Evolutionary conservation across 2,113 vertebrate species (phyloP), one percentile per base, ranked within the genome.

Genomic region (Ammodramus savannarum): DNA sequence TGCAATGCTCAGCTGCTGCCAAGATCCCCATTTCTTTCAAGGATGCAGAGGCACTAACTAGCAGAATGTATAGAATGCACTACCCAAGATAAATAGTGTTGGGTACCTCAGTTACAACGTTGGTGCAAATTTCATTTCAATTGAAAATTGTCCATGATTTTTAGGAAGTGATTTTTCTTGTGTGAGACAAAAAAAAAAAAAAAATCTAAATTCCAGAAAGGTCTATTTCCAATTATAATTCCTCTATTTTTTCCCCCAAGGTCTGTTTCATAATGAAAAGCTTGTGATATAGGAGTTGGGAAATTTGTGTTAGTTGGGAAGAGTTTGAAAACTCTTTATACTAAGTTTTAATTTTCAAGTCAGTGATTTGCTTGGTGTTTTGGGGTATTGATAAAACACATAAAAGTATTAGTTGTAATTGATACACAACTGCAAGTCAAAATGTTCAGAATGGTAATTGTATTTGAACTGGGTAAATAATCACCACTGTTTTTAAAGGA

Each of bases 51-150:
- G 55, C 31, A 23, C 25, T 31, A 34, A 59, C 22, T 15, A 19
- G 6, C 9, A 16, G 14, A 58, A 34, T 34, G n/a, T 58, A n/a
- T 15, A 22, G 38, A 81, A 75, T 41, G 34, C 32, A 7, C 34
- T 18, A 6, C 41, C 11, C 36, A 48, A 27, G 23, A 29, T 7
- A 10, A 38, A 10, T 1, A 17, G 23, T 27, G 10, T 17, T 68
- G 36, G 14, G 36, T 51, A 36, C 25, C 31, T 49, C 38, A 13
- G 13, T 41, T 72, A n/a, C 0, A 0, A 9, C 27, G 48, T 26
- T 44, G 59, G 36, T 61, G 16, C 12, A 21, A 48, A 77, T 12
- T 46, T 68, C 7, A 25, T 80, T 73, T 63, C 20, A 9, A 18
- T 36, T 72, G 13, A n/a, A 76, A 80, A 73, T 69, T 6, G 4